Base-by-base conservation (phyloP, 2,888 invertebrate genomes). In the Bellardia pandia region DNA sequence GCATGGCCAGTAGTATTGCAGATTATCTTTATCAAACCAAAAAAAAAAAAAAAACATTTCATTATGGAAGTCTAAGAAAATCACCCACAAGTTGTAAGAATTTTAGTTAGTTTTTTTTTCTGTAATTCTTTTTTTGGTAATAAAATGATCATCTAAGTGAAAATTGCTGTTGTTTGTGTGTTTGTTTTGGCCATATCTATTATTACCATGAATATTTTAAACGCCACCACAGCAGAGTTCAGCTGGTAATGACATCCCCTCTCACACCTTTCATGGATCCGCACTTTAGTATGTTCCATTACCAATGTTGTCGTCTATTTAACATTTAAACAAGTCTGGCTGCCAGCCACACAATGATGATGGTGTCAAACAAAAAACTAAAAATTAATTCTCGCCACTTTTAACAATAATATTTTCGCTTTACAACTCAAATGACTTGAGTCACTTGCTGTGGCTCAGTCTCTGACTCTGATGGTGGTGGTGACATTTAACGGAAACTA, bases 401-500 rank as follows among this genome's bases (percentile, higher is more conserved):
- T 48, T 30, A 71, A 74, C 45, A 75, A 30, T 62, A 74, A 78
- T 58, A 42, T 30, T 40, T 23, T 69, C 4, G 33, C 4, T 77
- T 16, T 53, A 23, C 40, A 77, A n/a, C 16, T 42, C 51, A 58
- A 64, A 11, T 64, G 40, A 62, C 71, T 81, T 81, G 74, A 76
- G 74, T 69, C 37, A 37, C 37, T 37, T 37, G 37, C 37, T 37
- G 37, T 6, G 6, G 37, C 37, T 37, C 37, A 37, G 56, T 72
- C 60, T 62, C 8, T 33, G 48, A 45, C 42, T 53, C 7, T 30
- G 60, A 66, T 66, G 74, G 16, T 56, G 53, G 53, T 79, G 86
- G 77, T 86, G 86, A 86, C 86, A 86, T 86, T 86, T 86, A 76
- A 72, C 84, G 56, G 45, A 48, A 56, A 78, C 72, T 72, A 37